Evolutionary conservation across 2,797 vertebrate species (phyloP), one percentile per base, ranked within the genome.

Genomic region (Cryptoblepharus egeriae): DNA sequence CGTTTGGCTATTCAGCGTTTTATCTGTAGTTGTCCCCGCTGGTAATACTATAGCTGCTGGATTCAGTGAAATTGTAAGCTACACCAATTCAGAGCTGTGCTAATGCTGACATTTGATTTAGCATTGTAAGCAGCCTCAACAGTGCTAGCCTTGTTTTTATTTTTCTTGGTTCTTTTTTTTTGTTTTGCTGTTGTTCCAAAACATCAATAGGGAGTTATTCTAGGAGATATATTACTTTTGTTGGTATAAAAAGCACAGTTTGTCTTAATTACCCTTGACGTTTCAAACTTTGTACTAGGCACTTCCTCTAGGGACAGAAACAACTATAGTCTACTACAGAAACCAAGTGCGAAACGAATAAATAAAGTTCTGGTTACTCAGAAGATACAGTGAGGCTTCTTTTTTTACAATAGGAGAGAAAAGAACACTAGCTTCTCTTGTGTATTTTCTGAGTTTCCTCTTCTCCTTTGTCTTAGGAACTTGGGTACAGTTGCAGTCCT

Each of bases 201-300:
- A 89, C 91, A 94, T 94, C 87, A 92, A 84, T 81, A 90, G 92
- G 91, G 91, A 91, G 90, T 93, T 93, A 91, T 91, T 94, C 91
- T 92, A 93, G 93, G 92, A 94, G 89, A 93, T 91, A 78, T 82
- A 93, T 93, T 94, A 94, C 87, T 94, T 94, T 92, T 90, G 87
- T 90, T 91, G 86, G 84, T 65, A 79, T 91, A 90, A 92, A 94
- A 93, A 92, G 88, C 88, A 91, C 83, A 90, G 84, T 96, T 94
- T 93, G 87, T 95, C 94, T 95, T 95, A 95, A 95, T 95, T 95
- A 96, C 93, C 92, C 86, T 82, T 93, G 91, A 93, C 71, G 72
- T 95, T 95, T 93, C 90, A 93, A 93, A 93, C 85, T 81, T 93
- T 90, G 92, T 89, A 91, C 65, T 73, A 89, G 82, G 88, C 76